Base-by-base conservation (phyloP, 2,113 vertebrate genomes). In the Dinomys branickii region DNA sequence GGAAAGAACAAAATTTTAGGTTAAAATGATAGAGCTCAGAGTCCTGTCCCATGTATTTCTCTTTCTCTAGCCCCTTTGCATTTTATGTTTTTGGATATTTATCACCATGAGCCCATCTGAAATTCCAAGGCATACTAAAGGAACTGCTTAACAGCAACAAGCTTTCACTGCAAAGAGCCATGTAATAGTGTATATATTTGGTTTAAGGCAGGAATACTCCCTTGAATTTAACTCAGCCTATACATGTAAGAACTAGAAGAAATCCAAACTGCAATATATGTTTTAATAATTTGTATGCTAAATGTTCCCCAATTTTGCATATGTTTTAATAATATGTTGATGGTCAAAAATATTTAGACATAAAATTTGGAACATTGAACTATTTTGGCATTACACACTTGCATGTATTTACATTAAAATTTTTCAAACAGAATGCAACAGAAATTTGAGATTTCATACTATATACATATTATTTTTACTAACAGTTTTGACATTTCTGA, bases 261-360 rank as follows among this genome's bases (percentile, higher is more conserved):
- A 65, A 44, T 90, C 12, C 11, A 24, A 82, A 78, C 61, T 85
- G 3, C 38, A 96, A 54, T 47, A 11, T 65, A 16, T 86, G 28
- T 86, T 96, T 54, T 92, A 47, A 95, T 88, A 9, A 71, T 95
- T 94, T 95, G 44, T 30, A 58, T 90, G 38, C 78, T 88, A 41
- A 1, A 71, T 81, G 20, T 80, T 19, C n/a, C 6, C 30, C 14
- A 4, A 52, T 8, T 96, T 90, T 90, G 16, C 52, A 85, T 3
- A 35, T 61, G 73, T 82, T 92, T 94, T 78, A 90, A 22, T 77
- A 81, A 85, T 85, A 26, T 35, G 3, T 94, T 88, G 35, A 83
- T 91, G 9, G 13, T 61, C 9, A 94, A 94, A 94, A 85, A 50
- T 81, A 95, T 63, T 94, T 92, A 84, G 56, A 82, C 14, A 81